Base-by-base conservation (phyloP, 2,113 vertebrate species). In the Leucopsar rothschildi region DNA sequence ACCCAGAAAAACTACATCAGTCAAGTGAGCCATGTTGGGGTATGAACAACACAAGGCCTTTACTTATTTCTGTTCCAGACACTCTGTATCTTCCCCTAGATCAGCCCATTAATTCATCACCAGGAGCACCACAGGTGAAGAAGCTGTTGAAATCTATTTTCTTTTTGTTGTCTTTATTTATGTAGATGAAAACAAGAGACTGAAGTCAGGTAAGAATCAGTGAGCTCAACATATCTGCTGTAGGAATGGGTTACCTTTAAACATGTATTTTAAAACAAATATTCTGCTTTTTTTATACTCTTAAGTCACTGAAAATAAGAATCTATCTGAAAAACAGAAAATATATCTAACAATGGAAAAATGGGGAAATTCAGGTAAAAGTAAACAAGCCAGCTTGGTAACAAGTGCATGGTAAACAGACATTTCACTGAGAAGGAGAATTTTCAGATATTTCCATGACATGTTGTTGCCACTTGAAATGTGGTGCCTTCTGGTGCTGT, bases 401-500 rank as follows among this genome's bases (percentile, higher is more conserved):
- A 91, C 76, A 90, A 97, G 82, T 90, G 90, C 79, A 77, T 24
- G 68, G 86, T 84, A 95, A 97, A 95, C 85, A 92, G 82, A 78
- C 25, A 90, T 92, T 92, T 93, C 65, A 81, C 55, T 83, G 77
- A 78, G 92, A 92, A 93, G 47, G 87, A 92, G 93, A 63, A 50
- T 94, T 90, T 83, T 92, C 90, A 92, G 90, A 68, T 93, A 93
- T 96, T 96, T 83, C 44, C 49, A 56, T 95, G 96, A 97, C 94
- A 94, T 92, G 76, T 71, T 95, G 90, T 93, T 97, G 85, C 93
- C 86, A 85, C 93, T 96, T 88, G 94, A 96, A 96, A 96, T 89
- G 95, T 94, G 81, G 78, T 96, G 88, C 96, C 96, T 96, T 97
- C 96, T 96, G 96, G 92, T 96, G 93, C 95, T 96, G 92, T 94